Evolutionary conservation across 2,888 invertebrate species (phyloP), one percentile per base, ranked within the genome.

Genomic region (Cremastobaeus sp.): DNA sequence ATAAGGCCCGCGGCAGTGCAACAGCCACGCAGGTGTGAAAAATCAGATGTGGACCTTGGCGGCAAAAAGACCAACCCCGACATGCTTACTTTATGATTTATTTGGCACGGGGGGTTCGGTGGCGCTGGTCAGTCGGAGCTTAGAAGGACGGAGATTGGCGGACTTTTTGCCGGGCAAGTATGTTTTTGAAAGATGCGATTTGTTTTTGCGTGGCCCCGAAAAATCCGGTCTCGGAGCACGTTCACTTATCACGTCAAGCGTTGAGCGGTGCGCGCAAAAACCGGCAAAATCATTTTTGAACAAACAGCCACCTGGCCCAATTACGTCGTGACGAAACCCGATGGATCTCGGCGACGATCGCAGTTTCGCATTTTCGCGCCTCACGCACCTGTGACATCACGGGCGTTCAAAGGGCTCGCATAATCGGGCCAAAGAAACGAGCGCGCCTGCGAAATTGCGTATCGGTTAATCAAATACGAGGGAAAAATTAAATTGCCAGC

Each of bases 121-220:
- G 34, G 43, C 65, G 45, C 45, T 34, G 64, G 21, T 65, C 70
- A 66, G 65, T 73, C 59, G 59, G 66, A 69, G 74, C 52, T 64
- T 57, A 57, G 57, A 37, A 41, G 25, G 66, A 75, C 62, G 65
- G 55, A 77, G 82, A 84, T 84, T 82, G 79, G 78, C 72, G 68
- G 60, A 62, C 75, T 83, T 83, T 82, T 83, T 82, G 62, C 69
- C 65, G 70, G 41, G 50, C 77, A 70, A 81, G 84, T 85, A 81
- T 83, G 83, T 85, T 86, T 85, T 85, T 82, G 82, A 85, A 84
- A 85, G 81, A 84, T 82, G 82, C 80, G 79, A 81, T 82, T 79
- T 76, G 79, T 82, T 83, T 79, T 76, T 82, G 60, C 66, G 20
- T 5, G 18, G 15, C 50, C 47, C 50, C 47, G 37, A 55, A 71